These are phyloP conservation scores for Cariama cristata DNA, from an alignment of 2,113 vertebrate species.

Conservation along the genomic window DNA sequence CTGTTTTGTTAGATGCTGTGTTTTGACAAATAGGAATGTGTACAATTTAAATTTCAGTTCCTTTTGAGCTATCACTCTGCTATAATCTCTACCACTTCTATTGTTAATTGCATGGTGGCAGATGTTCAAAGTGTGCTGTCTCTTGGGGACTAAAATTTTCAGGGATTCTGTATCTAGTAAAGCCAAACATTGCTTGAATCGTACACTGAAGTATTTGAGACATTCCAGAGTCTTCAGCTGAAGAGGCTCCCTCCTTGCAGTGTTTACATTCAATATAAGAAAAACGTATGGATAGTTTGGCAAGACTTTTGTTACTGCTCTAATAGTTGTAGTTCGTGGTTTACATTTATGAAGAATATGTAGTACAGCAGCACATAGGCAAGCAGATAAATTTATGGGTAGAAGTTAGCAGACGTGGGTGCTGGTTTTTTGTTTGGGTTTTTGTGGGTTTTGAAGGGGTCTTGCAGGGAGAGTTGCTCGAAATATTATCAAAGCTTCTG, in stretches of 20 bases:
- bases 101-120: neutral
- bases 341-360: neutral
- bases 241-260: neutral
- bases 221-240: constrained; percentile 22
- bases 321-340: neutral
- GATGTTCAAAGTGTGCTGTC: neutral
- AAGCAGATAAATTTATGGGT: neutral
- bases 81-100: neutral
- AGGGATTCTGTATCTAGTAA: neutral
- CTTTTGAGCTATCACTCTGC: neutral
- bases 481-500: neutral
- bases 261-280: neutral
- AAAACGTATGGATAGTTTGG: neutral
- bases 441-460: neutral
- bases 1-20: neutral
- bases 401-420: neutral
- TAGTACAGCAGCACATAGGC: neutral
- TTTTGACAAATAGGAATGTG: neutral
- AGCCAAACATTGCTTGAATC: constrained; percentile 1
- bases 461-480: neutral
- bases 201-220: constrained; percentile 13
- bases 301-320: neutral
- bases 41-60: neutral
- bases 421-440: neutral
- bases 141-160: neutral